Base-by-base conservation (phyloP, 2,797 vertebrate species). In the Tolypeutes matacus region DNA sequence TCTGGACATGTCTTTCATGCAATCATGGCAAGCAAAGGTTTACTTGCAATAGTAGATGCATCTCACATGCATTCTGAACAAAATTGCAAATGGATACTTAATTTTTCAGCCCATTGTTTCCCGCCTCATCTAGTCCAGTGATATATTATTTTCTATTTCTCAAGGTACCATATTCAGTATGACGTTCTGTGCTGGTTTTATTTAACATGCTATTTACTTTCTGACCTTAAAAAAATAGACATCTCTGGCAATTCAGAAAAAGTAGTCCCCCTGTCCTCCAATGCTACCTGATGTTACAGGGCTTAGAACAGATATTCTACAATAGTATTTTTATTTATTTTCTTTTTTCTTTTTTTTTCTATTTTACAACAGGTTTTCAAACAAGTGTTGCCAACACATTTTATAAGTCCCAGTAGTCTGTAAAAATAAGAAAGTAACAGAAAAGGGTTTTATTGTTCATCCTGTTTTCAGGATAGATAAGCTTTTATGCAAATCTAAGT, bases 181-280 rank as follows among this genome's bases (percentile, higher is more conserved):
- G 31, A 65, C 17, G 56, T 8, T 29, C 20, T 42, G n/a, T 51
- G 10, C 72, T 89, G 76, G 15, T n/a, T 31, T 73, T 7, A 92
- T 6, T 15, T 65, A 5, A 67, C 21, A 76, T 5, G 18, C 10
- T 56, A 42, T 86, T 88, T 72, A 8, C 36, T 72, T 96, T 80
- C 87, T 39, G 92, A 90, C 58, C 65, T 91, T 78, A 17, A 56
- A 95, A 96, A 86, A 51, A 20, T 31, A 34, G 84, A 7, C 36
- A 69, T 60, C 49, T 93, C 51, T 53, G 80, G 39, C 18, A 65
- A 95, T 9, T 36, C 0, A 81, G 17, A 17, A 46, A 27, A 81
- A 83, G 62, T 15, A 46, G 25, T 49, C 78, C 73, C 49, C 56
- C 34, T 6, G 13, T 7, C 15, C 76, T 65, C 29, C 3, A 12